Evolutionary conservation across 2,888 invertebrate species (phyloP), one percentile per base, ranked within the genome.

Genomic region (Parnassius smintheus): DNA sequence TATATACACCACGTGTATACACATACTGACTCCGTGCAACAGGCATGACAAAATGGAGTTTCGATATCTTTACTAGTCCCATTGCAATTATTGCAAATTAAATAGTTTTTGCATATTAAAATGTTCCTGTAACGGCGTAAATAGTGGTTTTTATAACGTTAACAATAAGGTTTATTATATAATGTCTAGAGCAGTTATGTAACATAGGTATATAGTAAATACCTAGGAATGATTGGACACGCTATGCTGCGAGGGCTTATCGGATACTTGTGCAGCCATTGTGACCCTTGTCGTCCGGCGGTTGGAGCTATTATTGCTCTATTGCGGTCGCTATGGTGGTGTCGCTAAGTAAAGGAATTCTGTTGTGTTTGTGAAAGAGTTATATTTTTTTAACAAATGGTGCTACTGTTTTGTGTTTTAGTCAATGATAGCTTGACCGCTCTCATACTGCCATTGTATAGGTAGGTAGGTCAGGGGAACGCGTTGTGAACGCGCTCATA

Each of bases 41-140:
- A 74, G 78, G 72, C 80, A 81, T 79, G 80, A 82, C 81, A 78
- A 78, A 68, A 68, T 69, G 74, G 75, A 74, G 72, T 76, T 73
- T 70, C 79, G 80, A 78, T 82, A 81, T 82, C 76, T 82, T 82
- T 87, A 88, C 90, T 91, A 91, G 91, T 91, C 91, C 84, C 87
- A 56, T 64, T 64, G 59, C 59, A 64, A 64, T 63, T 62, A 86
- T 89, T 89, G 88, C 90, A 90, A 89, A 86, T 85, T 82, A 81
- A 83, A 88, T 85, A 86, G 82, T 82, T 84, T 84, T 85, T 87
- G 87, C 87, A 88, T 86, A 75, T 58, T 54, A 81, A 75, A 77
- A 87, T 90, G 91, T 91, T 91, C 91, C 91, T 91, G 86, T 87
- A 85, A 86, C 85, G 86, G 86, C 86, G 85, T 89, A 85, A 85